phyloP scores from a whole-genome alignment of 2,797 vertebrate genomes.

The Catamblyrhynchus diadema region DNA sequence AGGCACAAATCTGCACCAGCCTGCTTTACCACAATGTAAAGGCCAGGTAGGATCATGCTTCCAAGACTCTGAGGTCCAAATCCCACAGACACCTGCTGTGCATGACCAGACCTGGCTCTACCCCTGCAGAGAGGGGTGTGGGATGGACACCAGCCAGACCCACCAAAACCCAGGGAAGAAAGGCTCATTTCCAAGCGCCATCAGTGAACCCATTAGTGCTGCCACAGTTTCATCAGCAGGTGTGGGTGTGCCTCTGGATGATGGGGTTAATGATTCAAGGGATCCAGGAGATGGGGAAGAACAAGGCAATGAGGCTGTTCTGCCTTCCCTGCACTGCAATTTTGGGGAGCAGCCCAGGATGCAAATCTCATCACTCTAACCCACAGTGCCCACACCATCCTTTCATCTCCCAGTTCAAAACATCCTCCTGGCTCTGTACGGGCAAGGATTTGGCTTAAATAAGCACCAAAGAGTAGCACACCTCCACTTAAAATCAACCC shows the following conservation, averaged over 20 bases:
- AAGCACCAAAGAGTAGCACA: neutral
- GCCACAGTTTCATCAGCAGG: neutral
- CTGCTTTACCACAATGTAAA: neutral
- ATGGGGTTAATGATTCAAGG: neutral
- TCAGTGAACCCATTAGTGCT: neutral
- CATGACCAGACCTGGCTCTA: neutral
- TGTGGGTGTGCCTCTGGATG: neutral
- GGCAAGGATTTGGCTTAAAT: neutral
- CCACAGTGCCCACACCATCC: neutral
- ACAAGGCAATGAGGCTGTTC: neutral
- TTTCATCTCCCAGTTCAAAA: neutral
- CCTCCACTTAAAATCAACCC: neutral
- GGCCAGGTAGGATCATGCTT: neutral
- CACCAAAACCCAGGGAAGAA: neutral
- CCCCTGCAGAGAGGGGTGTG: neutral
- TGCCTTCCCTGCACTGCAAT: fast-evolving
- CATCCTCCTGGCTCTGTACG: neutral
- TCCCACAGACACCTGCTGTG: neutral
- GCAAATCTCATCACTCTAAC: too few species aligned
- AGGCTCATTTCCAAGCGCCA: neutral
- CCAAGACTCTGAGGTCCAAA: neutral
- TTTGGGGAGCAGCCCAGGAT: neutral
- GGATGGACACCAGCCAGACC: neutral
- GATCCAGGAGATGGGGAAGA: neutral
- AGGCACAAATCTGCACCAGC: neutral